These are phyloP conservation scores for Atractosteus spatula DNA, from an alignment of 2,113 vertebrate genomes.

Conservation along the genomic window DNA sequence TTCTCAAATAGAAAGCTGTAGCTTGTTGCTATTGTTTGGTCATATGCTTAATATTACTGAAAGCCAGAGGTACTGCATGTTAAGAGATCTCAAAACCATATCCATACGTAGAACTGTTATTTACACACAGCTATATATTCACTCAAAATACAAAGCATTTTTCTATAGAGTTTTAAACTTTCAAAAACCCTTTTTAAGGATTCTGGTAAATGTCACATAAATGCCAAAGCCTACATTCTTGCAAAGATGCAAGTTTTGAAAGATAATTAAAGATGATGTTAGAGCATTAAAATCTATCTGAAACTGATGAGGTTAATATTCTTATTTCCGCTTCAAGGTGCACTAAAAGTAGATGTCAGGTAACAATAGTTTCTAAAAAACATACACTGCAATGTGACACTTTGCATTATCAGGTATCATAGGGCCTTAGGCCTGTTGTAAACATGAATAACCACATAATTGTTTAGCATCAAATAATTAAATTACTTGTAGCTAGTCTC, in stretches of 20 bases:
- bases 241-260: slow-evolving; percentile 63
- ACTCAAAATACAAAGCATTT: slow-evolving; percentile 60
- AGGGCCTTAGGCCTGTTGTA: slow-evolving; percentile 53
- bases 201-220: slow-evolving; percentile 78
- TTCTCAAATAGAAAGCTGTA: no score
- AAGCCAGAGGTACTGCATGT: no score
- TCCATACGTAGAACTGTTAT: no score
- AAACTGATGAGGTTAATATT: slow-evolving; percentile 73
- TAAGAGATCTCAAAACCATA: no score
- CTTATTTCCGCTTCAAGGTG: slow-evolving; percentile 58
- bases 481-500: not conserved
- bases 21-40: no score
- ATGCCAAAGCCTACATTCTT: slow-evolving; percentile 72
- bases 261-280: slow-evolving; percentile 57
- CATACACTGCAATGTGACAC: slow-evolving; percentile 52
- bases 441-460: slow-evolving; percentile 62
- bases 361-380: slow-evolving; percentile 57
- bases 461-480: slow-evolving; percentile 55
- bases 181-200: slow-evolving; percentile 69
- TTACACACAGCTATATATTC: no score
- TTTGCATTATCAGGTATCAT: slow-evolving; percentile 60
- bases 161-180: slow-evolving; percentile 58
- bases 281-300: slow-evolving; percentile 71
- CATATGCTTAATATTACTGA: no score
- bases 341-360: slow-evolving; percentile 33